Evolutionary conservation across 2,888 invertebrate species (phyloP).

Genomic region (Plebejus melissa): DNA sequence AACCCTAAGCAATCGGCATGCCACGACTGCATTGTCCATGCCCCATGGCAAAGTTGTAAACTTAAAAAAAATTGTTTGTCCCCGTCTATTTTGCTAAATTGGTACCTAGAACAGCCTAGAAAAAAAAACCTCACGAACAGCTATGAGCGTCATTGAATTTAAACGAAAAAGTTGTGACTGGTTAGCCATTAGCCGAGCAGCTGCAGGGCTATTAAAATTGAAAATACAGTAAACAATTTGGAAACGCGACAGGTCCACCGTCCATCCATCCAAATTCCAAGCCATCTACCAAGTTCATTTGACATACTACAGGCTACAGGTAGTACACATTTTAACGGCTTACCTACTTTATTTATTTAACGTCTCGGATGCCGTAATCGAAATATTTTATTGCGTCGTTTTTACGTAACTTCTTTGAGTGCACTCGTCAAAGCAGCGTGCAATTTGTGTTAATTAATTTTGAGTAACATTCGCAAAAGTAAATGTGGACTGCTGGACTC

Average conservation of each 20-base stretch:
- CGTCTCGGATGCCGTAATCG: background rate
- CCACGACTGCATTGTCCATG: background rate
- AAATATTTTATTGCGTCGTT: background rate
- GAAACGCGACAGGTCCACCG: no score
- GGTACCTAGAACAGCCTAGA: background rate
- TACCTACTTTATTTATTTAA: no score
- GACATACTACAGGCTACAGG: no score
- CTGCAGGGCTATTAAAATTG: no score
- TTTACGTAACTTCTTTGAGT: conserved; percentile 5
- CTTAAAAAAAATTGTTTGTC: background rate
- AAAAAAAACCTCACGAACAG: background rate
- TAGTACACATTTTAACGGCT: no score
- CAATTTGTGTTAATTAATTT: background rate
- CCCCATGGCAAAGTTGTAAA: background rate
- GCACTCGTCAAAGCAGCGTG: background rate
- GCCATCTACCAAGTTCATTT: no score
- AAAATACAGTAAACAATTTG: no score
- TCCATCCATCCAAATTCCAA: no score
- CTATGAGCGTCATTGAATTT: background rate
- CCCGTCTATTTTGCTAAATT: background rate
- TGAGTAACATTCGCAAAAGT: background rate
- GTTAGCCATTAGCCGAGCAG: no score
- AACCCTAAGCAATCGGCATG: background rate
- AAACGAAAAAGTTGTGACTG: no score
- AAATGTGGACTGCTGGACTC: background rate